A percentile compares a stretch with the other conserved stretches of the same genome.
Conservation (phyloP, 2,797 vertebrate species). For the Coregonus suidteri region DNA sequence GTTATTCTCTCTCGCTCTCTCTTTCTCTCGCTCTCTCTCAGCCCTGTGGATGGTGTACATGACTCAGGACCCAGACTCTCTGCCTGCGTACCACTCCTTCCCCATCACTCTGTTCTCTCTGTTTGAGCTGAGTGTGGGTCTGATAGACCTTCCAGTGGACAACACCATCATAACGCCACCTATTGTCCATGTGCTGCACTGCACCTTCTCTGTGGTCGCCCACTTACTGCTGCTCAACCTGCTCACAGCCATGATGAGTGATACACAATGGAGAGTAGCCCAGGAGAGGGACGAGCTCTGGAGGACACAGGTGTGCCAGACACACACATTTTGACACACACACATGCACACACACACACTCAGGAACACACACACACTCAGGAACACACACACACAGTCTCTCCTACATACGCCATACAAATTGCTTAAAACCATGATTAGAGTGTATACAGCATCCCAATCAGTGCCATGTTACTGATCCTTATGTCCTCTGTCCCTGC, state of each 20-base stretch:
- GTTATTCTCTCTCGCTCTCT: neutral
- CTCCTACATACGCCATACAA: neutral
- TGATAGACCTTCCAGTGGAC: conserved; percentile 79
- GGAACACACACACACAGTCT: neutral
- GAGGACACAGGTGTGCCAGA: conserved; percentile 76
- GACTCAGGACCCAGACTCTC: conserved; percentile 69
- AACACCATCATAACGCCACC: conserved; percentile 69
- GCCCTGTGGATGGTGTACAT: conserved; percentile 81
- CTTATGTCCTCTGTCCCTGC: too few relatives aligned
- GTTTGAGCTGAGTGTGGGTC: conserved; percentile 78
- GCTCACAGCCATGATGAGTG: conserved; percentile 83
- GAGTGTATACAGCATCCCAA: neutral
- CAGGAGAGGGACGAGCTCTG: conserved; percentile 82
- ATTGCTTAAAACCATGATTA: neutral
- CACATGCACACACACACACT: neutral
- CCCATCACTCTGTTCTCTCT: conserved; percentile 77
- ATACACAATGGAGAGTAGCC: conserved; percentile 80
- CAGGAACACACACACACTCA: neutral
- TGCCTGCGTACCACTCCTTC: conserved; percentile 72
- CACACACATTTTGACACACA: neutral
- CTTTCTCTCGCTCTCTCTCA: conserved; percentile 33
- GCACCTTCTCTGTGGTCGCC: conserved; percentile 73
- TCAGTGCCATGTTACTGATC: neutral
- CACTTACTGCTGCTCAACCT: conserved; percentile 77
- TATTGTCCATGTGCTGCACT: conserved; percentile 73